phyloP scores from a whole-genome alignment of 2,113 vertebrate species.

The Oryzias javanicus region DNA sequence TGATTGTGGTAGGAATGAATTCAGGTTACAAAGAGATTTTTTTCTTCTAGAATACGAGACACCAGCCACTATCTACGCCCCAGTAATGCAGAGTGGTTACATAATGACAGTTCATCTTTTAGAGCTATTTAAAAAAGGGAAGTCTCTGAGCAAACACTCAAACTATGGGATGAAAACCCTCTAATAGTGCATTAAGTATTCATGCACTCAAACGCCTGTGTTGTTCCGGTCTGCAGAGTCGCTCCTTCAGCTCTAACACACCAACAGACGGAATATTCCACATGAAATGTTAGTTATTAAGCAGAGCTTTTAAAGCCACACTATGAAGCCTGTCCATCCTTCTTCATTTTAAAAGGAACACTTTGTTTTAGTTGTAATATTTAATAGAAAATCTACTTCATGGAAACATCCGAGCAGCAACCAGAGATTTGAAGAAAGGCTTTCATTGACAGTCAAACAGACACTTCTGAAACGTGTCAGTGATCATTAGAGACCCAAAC shows the following conservation, averaged over 20 bases:
- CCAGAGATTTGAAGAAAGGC: too few relatives aligned
- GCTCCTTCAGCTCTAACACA: slow-evolving; percentile 15
- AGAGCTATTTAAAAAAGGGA: slow-evolving; percentile 49
- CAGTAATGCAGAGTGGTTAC: slow-evolving; percentile 41
- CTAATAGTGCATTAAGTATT: slow-evolving; percentile 64
- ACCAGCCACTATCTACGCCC: slow-evolving; percentile 24
- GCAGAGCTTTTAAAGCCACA: too few relatives aligned
- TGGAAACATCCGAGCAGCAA: too few relatives aligned
- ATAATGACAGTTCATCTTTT: slow-evolving; percentile 54
- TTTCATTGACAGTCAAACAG: too few relatives aligned
- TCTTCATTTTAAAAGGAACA: background rate
- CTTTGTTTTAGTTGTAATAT: too few relatives aligned
- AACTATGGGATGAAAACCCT: slow-evolving; percentile 36
- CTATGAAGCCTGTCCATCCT: too few relatives aligned
- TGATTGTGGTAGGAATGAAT: too few relatives aligned
- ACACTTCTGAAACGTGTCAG: too few relatives aligned
- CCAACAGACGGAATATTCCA: slow-evolving; percentile 8
- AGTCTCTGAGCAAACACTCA: slow-evolving; percentile 55
- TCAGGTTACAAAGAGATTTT: too few relatives aligned
- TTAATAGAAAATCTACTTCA: too few relatives aligned
- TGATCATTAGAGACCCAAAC: too few relatives aligned
- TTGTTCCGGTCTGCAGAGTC: slow-evolving; percentile 36
- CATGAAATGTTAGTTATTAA: background rate
- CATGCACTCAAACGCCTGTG: slow-evolving; percentile 54
- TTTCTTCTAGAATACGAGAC: too few relatives aligned